These are phyloP conservation scores for Coregonus ussuriensis DNA, from an alignment of 2,797 vertebrate genomes.

Conservation along the genomic window DNA sequence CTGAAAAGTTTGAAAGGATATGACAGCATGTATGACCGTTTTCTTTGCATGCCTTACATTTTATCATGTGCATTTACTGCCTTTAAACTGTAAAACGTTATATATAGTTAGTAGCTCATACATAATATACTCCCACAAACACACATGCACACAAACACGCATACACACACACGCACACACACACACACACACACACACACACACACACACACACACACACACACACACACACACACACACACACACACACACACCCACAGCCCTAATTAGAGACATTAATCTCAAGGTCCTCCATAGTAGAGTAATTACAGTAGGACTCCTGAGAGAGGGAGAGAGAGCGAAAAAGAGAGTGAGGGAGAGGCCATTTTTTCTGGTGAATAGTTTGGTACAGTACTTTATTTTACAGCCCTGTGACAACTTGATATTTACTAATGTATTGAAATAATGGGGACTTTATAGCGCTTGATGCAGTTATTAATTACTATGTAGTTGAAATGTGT, in stretches of 20 bases:
- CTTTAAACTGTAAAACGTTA: too few species aligned
- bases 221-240: conserved; percentile 1
- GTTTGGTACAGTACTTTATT: background rate
- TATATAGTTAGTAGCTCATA: too few species aligned
- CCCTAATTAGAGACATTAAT: conserved; percentile 66
- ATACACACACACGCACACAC: conserved; percentile 14
- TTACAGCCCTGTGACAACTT: too few species aligned
- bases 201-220: background rate
- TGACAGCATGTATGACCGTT: too few species aligned
- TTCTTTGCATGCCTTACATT: too few species aligned
- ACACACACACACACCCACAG: conserved; percentile 12
- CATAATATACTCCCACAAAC: background rate
- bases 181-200: background rate
- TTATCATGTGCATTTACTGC: too few species aligned
- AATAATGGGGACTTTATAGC: background rate
- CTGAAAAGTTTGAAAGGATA: too few species aligned
- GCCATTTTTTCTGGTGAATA: background rate
- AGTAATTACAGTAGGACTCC: conserved; percentile 71
- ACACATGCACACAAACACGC: conserved; percentile 1
- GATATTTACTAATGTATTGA: too few species aligned
- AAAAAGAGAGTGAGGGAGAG: background rate
- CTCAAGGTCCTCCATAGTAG: conserved; percentile 61
- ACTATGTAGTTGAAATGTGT: background rate
- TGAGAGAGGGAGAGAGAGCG: conserved; percentile 39
- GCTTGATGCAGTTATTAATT: background rate